Base-by-base conservation (phyloP, 2,888 invertebrate genomes). In the Diaphora mendica region DNA sequence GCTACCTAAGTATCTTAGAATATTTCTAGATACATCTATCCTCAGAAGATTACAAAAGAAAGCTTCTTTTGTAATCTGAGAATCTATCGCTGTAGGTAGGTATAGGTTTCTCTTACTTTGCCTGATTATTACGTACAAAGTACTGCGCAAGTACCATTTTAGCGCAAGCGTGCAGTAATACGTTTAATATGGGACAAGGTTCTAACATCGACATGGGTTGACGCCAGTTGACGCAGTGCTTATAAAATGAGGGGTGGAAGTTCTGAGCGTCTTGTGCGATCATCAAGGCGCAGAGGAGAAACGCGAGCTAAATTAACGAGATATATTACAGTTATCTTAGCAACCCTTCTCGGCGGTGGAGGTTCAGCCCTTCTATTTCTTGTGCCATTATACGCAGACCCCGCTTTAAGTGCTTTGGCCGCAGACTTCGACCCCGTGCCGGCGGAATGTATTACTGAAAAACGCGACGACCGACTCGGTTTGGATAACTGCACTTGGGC, bases 401-500 rank as follows among this genome's bases (percentile, higher is more conserved):
- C 96, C 76, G 96, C 96, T 59, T 86, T 96, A 74, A 96, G 96
- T 85, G 96, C 97, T 30, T 90, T 97, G 78, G 97, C 97, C 35
- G 97, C 98, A 72, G 97, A 98, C 91, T 98, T 98, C 91, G 97
- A 97, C 79, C 96, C 97, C 20, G 95, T 96, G 79, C 97, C 98
- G 59, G 97, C 97, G 17, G 96, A 97, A 75, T 98, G 98, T 91
- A 96, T 97, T 44, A 98, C 98, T 0, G 96, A 97, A 55, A 93
- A 97, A 62, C 95, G 97, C 17, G 97, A 97, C 87, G 97, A 97
- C 80, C 95, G 97, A 75, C 96, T 96, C 73, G 98, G 98, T 20
- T 92, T 98, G 71, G 97, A 97, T 88, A 97, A 98, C 92, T 98
- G 98, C 91, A 97, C 97, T 8, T 97, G 97, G 97, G 97, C 97